A percentile compares a stretch with the other conserved stretches of the same genome.
These are phyloP conservation scores for Cerceris rybyensis DNA, from an alignment of 2,888 invertebrate species.

Conservation along the genomic window DNA sequence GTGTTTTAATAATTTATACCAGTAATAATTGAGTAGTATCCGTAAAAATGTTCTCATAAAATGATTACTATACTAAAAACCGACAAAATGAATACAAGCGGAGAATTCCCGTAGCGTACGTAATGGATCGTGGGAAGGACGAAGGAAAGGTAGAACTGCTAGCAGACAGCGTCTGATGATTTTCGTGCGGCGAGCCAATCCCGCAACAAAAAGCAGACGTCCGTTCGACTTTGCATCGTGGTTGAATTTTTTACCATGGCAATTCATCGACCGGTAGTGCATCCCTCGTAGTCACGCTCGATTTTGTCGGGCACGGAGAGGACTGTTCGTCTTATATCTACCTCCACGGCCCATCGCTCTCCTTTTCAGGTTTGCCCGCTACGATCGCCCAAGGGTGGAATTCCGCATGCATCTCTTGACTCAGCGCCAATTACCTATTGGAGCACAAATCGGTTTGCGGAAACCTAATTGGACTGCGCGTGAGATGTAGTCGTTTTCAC, in stretches of 20 bases:
- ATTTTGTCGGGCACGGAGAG: slow-evolving; percentile 54
- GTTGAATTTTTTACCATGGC: slow-evolving; percentile 45
- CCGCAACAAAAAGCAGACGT: slow-evolving; percentile 45
- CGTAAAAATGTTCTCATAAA: too few relatives aligned
- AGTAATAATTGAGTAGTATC: too few relatives aligned
- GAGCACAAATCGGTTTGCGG: slow-evolving; percentile 50
- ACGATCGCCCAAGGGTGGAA: slow-evolving; percentile 18
- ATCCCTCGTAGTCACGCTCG: slow-evolving; percentile 64
- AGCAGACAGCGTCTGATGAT: slow-evolving; percentile 36
- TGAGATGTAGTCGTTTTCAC: slow-evolving; percentile 52
- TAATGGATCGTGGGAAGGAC: slow-evolving; percentile 45
- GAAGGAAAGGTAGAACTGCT: slow-evolving; percentile 13
- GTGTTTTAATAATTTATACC: too few relatives aligned
- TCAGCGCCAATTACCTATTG: slow-evolving; percentile 53
- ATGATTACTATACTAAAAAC: too few relatives aligned
- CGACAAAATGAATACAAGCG: not conserved
- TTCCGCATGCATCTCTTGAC: slow-evolving; percentile 40
- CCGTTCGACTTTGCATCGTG: slow-evolving; percentile 53
- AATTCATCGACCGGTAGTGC: slow-evolving; percentile 50
- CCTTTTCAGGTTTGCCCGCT: not conserved
- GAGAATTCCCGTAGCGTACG: slow-evolving; percentile 14
- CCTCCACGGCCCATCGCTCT: slow-evolving; percentile 16
- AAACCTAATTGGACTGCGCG: slow-evolving; percentile 40
- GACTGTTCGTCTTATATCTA: slow-evolving; percentile 11
- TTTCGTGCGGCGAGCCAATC: slow-evolving; percentile 47